Percentiles rank a stretch among this genome's conserved stretches.
Evolutionary conservation across 1,140 invertebrate genomes (phyloP).

Genomic region (Camponotus pennsylvanicus): DNA sequence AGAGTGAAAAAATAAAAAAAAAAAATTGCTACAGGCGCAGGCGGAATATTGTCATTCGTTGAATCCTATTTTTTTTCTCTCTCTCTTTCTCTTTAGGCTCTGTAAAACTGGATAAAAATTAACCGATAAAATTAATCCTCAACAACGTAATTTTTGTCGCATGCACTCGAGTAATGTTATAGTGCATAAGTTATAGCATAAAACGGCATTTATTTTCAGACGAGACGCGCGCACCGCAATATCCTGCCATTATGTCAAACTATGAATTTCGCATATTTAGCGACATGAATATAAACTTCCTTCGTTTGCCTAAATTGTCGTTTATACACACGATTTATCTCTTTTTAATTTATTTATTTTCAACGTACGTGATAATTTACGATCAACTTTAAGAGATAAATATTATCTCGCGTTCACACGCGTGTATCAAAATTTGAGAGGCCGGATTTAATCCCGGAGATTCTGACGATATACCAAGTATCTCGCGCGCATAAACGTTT

Average conservation of each 20-base stretch:
- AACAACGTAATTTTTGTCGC: constrained; percentile 33
- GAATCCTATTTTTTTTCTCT: constrained; percentile 46
- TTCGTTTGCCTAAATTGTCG: not conserved
- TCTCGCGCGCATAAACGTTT: constrained; percentile 16
- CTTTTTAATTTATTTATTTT: not conserved
- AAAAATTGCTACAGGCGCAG: constrained; percentile 56
- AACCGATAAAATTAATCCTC: constrained; percentile 48
- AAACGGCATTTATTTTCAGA: constrained; percentile 8
- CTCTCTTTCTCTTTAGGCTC: not conserved
- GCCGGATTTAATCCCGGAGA: no score
- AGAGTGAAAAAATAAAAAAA: constrained; percentile 35
- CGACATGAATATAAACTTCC: constrained; percentile 1
- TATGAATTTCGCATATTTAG: not conserved
- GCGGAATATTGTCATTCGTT: constrained; percentile 71
- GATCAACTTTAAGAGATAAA: not conserved
- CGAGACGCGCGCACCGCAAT: not conserved
- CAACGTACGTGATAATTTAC: not conserved
- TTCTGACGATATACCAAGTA: constrained; percentile 1
- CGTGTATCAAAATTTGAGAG: not conserved
- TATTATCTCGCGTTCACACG: not conserved
- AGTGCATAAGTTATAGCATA: not conserved
- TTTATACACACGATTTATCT: not conserved
- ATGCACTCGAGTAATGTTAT: not conserved
- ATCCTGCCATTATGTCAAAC: constrained; percentile 29
- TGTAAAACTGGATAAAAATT: constrained; percentile 63